Evolutionary conservation across 2,888 invertebrate species (phyloP).

Genomic region (Ctena decussata): DNA sequence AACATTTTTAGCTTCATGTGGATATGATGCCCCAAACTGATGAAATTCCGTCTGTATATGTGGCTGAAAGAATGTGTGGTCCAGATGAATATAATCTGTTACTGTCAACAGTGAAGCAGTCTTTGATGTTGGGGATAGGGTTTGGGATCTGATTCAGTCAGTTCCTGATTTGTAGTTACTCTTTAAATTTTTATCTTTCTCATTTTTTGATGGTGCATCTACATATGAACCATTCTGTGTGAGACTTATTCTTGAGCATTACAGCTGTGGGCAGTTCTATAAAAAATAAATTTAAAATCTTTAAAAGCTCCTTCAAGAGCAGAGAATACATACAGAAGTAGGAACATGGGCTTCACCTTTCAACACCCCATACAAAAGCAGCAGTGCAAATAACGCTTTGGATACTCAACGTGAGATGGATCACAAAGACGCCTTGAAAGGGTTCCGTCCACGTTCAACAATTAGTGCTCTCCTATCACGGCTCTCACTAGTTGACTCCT

Average conservation of each 20-base stretch:
- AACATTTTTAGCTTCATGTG: not conserved
- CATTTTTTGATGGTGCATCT: conserved; percentile 54
- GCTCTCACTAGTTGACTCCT: conserved; percentile 42
- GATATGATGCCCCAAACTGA: not conserved
- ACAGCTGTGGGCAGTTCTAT: conserved; percentile 35
- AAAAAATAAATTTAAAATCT: no score
- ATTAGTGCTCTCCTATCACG: conserved; percentile 30
- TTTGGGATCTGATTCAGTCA: no score
- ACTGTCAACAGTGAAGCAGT: not conserved
- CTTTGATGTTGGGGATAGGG: no score
- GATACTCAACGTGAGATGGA: conserved; percentile 58
- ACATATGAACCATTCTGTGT: conserved; percentile 53
- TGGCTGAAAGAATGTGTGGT: not conserved
- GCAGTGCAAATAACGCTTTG: conserved; percentile 40
- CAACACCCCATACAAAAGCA: conserved; percentile 37
- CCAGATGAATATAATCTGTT: not conserved
- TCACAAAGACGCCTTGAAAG: conserved; percentile 54
- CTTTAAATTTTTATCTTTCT: no score
- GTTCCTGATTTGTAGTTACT: no score
- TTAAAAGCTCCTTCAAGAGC: no score
- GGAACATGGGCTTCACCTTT: conserved; percentile 46
- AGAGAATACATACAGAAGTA: no score
- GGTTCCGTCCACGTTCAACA: conserved; percentile 54
- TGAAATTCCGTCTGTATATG: not conserved
- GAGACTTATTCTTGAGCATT: conserved; percentile 35